Evolutionary conservation across 2,888 invertebrate species (phyloP).

Genomic region (Machimus atricapillus): DNA sequence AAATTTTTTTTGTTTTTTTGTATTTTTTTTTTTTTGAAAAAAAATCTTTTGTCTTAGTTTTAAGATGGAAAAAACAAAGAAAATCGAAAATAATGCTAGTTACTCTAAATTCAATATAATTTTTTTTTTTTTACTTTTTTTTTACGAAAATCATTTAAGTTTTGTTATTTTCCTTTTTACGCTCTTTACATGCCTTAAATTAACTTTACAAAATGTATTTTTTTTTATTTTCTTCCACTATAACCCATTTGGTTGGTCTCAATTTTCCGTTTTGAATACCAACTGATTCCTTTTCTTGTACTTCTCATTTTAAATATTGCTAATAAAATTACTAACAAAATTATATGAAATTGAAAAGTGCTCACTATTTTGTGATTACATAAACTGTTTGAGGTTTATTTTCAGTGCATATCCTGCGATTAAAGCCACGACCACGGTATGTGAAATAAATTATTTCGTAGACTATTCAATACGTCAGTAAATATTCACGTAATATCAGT

Average conservation of each 20-base stretch:
- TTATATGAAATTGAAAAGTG: neutral
- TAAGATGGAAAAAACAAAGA: neutral
- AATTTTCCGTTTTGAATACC: neutral
- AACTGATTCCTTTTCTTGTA: neutral
- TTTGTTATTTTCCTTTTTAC: slow-evolving; percentile 1
- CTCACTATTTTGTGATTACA: neutral
- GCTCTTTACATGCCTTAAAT: slow-evolving; percentile 3
- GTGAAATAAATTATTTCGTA: neutral
- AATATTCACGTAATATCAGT: too few relatives aligned
- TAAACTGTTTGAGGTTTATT: neutral
- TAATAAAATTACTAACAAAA: neutral
- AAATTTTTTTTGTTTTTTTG: neutral
- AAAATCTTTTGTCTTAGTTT: neutral
- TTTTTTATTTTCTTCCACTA: neutral
- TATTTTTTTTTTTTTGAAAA: neutral
- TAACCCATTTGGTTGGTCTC: neutral
- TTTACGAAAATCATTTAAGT: neutral
- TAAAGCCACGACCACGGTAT: neutral
- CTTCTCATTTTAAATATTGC: neutral
- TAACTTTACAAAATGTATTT: neutral
- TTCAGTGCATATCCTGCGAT: neutral
- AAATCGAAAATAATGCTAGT: neutral
- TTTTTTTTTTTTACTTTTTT: neutral
- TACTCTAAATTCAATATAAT: neutral
- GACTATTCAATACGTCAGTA: too few relatives aligned